Evolutionary conservation across 2,888 invertebrate species (phyloP).

Genomic region (Sussaba pulchella): DNA sequence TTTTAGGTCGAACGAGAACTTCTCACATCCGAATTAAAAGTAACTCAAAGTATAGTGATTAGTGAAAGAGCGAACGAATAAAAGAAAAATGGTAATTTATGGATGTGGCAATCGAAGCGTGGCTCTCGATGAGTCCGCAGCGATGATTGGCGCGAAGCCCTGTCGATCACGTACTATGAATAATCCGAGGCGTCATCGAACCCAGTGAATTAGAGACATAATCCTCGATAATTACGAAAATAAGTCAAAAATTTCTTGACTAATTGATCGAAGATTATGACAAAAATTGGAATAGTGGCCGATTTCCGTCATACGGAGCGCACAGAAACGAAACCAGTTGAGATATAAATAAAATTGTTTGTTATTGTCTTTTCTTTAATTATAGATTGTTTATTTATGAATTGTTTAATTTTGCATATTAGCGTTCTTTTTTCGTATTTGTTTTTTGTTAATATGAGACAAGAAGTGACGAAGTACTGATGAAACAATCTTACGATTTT

Average conservation of each 20-base stretch:
- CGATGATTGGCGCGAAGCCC: slow-evolving; percentile 35
- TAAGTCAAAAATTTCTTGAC: slow-evolving; percentile 50
- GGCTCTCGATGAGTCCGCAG: slow-evolving; percentile 44
- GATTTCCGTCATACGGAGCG: slow-evolving; percentile 77
- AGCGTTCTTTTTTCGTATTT: slow-evolving; percentile 73
- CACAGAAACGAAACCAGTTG: slow-evolving; percentile 70
- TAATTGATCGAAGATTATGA: slow-evolving; percentile 50
- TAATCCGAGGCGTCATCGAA: slow-evolving; percentile 64
- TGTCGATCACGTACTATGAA: slow-evolving; percentile 71
- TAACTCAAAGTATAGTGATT: slow-evolving; percentile 60
- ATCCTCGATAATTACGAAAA: slow-evolving; percentile 59
- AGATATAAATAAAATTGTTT: slow-evolving; percentile 76
- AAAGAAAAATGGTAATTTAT: slow-evolving; percentile 31
- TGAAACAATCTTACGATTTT: slow-evolving; percentile 48
- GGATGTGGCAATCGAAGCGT: slow-evolving; percentile 39
- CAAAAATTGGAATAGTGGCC: slow-evolving; percentile 65
- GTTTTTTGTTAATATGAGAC: slow-evolving; percentile 79
- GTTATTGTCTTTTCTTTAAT: slow-evolving; percentile 81
- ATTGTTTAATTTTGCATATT: slow-evolving; percentile 82
- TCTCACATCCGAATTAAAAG: slow-evolving; percentile 83
- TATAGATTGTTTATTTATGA: slow-evolving; percentile 84
- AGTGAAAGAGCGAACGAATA: no score
- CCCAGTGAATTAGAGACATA: slow-evolving; percentile 67
- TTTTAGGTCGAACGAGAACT: slow-evolving; percentile 75
- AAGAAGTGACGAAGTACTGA: slow-evolving; percentile 73